A percentile compares a stretch with the other conserved stretches of the same genome.
Evolutionary conservation across 1,140 invertebrate species (phyloP).

Genomic region (Chironomus tepperi): DNA sequence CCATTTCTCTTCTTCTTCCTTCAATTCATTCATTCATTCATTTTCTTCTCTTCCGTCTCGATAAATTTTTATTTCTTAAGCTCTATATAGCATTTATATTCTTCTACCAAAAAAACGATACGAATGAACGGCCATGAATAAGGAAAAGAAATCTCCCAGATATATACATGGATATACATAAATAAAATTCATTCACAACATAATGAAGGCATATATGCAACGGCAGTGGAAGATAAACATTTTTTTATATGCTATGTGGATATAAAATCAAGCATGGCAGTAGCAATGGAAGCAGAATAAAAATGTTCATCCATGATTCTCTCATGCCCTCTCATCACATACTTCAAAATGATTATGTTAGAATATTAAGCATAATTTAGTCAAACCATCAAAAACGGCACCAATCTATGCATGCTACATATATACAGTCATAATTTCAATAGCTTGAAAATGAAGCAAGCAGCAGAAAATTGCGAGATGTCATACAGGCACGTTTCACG

Average conservation of each 20-base stretch:
- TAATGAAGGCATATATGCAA: neutral
- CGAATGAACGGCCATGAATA: neutral
- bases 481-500: neutral
- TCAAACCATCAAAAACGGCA: neutral
- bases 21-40: neutral
- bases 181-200: neutral
- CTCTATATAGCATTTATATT: neutral
- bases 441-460: neutral
- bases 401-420: neutral
- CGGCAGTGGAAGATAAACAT: neutral
- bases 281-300: no score
- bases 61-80: constrained; percentile 12
- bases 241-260: neutral
- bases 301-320: neutral
- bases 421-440: neutral
- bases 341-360: constrained; percentile 9
- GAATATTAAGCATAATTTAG: constrained; percentile 19
- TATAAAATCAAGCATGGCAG: no score
- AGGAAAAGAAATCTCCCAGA: neutral
- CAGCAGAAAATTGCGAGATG: neutral
- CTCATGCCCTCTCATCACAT: neutral
- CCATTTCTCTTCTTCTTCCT: no score
- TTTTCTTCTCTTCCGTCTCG: neutral
- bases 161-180: neutral
- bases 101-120: neutral